Evolutionary conservation across 1,140 invertebrate species (phyloP).

Genomic region (Trichomalopsis sarcophagae): DNA sequence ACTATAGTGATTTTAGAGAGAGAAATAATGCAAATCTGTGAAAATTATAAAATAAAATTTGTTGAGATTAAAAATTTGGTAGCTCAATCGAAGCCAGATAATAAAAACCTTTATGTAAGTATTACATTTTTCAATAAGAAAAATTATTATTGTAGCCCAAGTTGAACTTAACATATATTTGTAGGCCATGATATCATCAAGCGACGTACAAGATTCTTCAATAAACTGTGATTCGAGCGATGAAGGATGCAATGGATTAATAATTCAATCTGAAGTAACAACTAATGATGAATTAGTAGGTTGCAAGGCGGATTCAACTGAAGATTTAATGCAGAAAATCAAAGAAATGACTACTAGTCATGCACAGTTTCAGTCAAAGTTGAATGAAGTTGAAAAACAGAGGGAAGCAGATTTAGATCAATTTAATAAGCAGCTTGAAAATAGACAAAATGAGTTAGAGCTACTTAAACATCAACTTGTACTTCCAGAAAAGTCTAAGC

Average conservation of each 20-base stretch:
- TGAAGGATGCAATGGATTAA: background rate
- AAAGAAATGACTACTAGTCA: background rate
- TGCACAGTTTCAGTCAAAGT: background rate
- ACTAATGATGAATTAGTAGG: too few species aligned
- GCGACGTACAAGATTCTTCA: background rate
- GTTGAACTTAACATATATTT: background rate
- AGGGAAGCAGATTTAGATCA: background rate
- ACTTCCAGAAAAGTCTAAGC: background rate
- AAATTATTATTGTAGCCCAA: background rate
- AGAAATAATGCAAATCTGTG: constrained; percentile 7
- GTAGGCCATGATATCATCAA: background rate
- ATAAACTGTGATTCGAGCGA: background rate
- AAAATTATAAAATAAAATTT: constrained; percentile 13
- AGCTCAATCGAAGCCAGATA: background rate
- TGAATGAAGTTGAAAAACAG: background rate
- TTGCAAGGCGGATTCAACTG: too few species aligned
- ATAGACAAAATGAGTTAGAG: background rate
- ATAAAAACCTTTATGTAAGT: background rate
- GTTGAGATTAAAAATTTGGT: background rate
- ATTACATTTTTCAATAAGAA: background rate
- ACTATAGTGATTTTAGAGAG: background rate
- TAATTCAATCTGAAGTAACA: background rate
- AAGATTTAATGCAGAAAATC: background rate
- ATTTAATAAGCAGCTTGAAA: background rate
- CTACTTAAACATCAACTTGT: background rate